Percentiles rank a stretch among this genome's conserved stretches.
phyloP scores from a whole-genome alignment of 2,797 vertebrate species.

The Nannoperca obscura region DNA sequence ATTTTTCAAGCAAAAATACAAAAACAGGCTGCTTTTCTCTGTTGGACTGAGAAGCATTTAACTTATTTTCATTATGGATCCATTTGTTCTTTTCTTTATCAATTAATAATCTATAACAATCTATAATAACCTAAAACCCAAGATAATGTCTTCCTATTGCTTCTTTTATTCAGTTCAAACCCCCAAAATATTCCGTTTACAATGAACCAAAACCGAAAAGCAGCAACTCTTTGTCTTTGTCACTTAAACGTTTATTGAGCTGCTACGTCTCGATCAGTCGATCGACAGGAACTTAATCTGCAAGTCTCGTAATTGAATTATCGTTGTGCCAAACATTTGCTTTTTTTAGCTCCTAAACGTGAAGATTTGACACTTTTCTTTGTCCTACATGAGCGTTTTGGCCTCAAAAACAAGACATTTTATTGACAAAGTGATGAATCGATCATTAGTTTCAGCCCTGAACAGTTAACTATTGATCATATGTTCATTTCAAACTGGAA shows the following conservation, averaged over 20 bases:
- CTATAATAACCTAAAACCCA: background rate
- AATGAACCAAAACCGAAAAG: no score
- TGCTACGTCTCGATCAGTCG: no score
- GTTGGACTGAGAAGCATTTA: background rate
- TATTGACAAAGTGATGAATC: no score
- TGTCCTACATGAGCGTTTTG: background rate
- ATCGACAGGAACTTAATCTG: background rate
- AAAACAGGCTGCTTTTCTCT: background rate
- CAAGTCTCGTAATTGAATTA: background rate
- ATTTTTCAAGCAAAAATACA: background rate
- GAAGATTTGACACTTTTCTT: background rate
- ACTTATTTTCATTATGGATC: background rate
- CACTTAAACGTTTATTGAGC: no score
- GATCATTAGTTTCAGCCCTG: background rate
- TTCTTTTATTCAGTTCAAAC: no score
- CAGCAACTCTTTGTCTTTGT: no score
- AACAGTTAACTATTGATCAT: background rate
- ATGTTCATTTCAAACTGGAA: background rate
- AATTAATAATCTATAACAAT: no score
- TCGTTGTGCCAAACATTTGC: background rate
- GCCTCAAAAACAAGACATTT: background rate
- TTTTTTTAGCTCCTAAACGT: background rate
- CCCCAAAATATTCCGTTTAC: background rate
- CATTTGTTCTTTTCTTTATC: no score
- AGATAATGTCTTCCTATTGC: background rate